Conservation (phyloP, 2,113 vertebrate species). For the Pleuronectes platessa region DNA sequence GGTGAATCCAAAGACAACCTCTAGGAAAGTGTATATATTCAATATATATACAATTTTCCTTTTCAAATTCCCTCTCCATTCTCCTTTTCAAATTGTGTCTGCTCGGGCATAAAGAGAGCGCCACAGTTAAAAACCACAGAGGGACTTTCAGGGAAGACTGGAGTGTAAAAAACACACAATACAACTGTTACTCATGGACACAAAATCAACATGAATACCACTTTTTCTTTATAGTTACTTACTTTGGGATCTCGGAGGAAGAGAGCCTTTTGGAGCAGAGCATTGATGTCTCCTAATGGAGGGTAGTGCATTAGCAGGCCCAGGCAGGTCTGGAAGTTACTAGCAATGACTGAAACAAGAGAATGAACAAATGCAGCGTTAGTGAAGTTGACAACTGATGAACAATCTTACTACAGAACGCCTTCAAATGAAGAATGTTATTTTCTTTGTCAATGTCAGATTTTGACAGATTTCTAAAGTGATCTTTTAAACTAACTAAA, state of each 20-base stretch:
- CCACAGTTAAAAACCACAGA: neutral
- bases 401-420: neutral
- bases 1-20: too few species aligned
- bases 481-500: neutral
- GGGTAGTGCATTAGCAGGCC: slow-evolving; percentile 99
- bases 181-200: neutral
- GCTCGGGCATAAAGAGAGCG: slow-evolving; percentile 5
- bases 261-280: slow-evolving; percentile 94
- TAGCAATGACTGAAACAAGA: slow-evolving; percentile 91
- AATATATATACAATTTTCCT: neutral
- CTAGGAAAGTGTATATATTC: too few species aligned
- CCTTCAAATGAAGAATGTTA: neutral
- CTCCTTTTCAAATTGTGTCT: slow-evolving; percentile 19
- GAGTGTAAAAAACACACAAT: neutral
- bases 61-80: neutral
- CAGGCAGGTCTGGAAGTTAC: slow-evolving; percentile 98
- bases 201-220: neutral
- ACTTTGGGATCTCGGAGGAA: slow-evolving; percentile 99
- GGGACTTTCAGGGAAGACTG: neutral
- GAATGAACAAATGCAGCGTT: slow-evolving; percentile 2
- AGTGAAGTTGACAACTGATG: neutral
- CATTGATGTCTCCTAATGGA: slow-evolving; percentile 91
- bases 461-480: neutral
- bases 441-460: neutral
- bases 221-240: slow-evolving; percentile 40